A percentile compares a stretch with the other conserved stretches of the same genome.
phyloP scores from a whole-genome alignment of 2,113 vertebrate species.

The Antennarius striatus region DNA sequence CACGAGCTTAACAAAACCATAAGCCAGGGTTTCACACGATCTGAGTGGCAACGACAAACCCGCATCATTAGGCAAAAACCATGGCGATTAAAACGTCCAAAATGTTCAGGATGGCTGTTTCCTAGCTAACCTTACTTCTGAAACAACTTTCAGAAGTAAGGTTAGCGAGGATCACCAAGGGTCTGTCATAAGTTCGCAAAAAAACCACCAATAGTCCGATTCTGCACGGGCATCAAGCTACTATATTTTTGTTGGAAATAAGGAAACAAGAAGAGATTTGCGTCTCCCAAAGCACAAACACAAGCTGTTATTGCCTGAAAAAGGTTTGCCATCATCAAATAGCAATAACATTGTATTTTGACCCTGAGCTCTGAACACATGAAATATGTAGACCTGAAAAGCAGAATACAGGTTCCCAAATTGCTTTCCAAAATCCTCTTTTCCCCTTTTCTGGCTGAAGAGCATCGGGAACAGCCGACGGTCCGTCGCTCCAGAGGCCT shows the following conservation, averaged over 20 bases:
- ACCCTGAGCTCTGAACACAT: conserved; percentile 24
- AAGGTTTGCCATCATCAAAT: background rate
- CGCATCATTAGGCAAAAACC: no score
- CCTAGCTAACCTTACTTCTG: no score
- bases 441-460: conserved; percentile 11
- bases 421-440: conserved; percentile 8
- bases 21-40: conserved; percentile 23
- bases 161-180: no score
- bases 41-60: no score
- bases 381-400: conserved; percentile 6
- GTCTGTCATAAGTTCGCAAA: background rate
- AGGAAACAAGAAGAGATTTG: conserved; percentile 1
- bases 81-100: no score
- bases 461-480: conserved; percentile 24
- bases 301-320: background rate
- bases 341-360: conserved; percentile 9
- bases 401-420: conserved; percentile 16
- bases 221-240: background rate
- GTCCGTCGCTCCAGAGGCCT: conserved; percentile 11
- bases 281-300: background rate
- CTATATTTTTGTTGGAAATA: background rate
- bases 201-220: no score
- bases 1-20: conserved; percentile 59
- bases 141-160: no score
- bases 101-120: no score